These are phyloP conservation scores for Oreochromis mossambicus DNA, from an alignment of 2,797 vertebrate species.

Conservation along the genomic window DNA sequence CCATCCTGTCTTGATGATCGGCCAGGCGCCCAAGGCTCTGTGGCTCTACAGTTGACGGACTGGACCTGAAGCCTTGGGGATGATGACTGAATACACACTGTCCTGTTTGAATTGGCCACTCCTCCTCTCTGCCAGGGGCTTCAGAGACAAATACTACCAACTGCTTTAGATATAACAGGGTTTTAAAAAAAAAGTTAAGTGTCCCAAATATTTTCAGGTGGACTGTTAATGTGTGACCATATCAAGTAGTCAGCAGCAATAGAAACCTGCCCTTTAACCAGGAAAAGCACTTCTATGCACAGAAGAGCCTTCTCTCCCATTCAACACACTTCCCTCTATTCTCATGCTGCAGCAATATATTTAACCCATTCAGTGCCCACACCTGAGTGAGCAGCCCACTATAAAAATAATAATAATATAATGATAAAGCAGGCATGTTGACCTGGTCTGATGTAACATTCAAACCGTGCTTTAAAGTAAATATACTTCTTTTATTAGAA, in stretches of 20 bases:
- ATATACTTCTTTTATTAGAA: background rate
- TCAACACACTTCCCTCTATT: conserved; percentile 35
- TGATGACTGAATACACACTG: conserved; percentile 22
- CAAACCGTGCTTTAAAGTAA: background rate
- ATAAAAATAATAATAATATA: background rate
- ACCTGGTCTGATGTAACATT: background rate
- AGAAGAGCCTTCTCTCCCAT: background rate
- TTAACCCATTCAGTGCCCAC: conserved; percentile 60
- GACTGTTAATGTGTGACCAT: background rate
- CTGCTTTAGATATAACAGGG: background rate
- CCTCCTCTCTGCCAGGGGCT: conserved; percentile 5
- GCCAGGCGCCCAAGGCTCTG: background rate
- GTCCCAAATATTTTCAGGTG: background rate
- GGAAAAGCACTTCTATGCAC: conserved; percentile 4
- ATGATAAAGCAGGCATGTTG: background rate
- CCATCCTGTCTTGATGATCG: background rate
- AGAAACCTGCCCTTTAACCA: conserved; percentile 29
- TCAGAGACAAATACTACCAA: background rate
- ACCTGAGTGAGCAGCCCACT: background rate
- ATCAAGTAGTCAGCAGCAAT: background rate
- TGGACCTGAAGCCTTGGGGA: conserved; percentile 28
- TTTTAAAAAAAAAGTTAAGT: background rate
- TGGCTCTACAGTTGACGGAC: conserved; percentile 11
- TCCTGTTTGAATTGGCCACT: conserved; percentile 3
- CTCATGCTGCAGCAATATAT: conserved; percentile 62